phyloP scores from a whole-genome alignment of 2,888 invertebrate species.

The Drosophila setosimentum region DNA sequence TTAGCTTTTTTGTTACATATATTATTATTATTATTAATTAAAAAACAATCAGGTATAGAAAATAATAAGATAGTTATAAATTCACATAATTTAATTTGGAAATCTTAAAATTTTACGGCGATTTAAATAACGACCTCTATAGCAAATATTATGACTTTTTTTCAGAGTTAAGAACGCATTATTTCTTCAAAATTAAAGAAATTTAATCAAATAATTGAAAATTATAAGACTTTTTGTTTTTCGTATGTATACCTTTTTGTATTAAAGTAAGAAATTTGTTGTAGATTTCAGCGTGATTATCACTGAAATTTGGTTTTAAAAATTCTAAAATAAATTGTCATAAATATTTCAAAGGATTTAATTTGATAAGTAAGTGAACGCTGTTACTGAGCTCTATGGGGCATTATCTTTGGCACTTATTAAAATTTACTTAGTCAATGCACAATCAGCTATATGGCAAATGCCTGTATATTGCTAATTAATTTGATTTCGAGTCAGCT shows the following conservation, averaged over 20 bases:
- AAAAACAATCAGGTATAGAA: not conserved
- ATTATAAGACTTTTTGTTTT: not conserved
- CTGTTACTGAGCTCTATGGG: not conserved
- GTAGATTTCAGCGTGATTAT: not conserved
- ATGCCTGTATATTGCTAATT: slow-evolving; percentile 43
- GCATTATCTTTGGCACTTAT: slow-evolving; percentile 5
- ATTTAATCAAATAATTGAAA: not conserved
- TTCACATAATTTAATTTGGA: not conserved
- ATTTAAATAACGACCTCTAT: not conserved
- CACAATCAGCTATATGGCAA: slow-evolving; percentile 47
- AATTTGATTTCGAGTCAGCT: slow-evolving; percentile 48
- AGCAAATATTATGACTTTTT: not conserved
- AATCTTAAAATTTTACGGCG: not conserved
- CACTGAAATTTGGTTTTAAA: not conserved
- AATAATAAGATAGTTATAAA: not conserved
- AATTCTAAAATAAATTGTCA: not conserved
- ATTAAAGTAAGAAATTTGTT: not conserved
- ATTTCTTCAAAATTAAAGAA: not conserved
- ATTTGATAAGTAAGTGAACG: not conserved
- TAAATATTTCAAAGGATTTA: not conserved
- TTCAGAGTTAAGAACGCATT: not conserved
- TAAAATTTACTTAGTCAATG: slow-evolving; percentile 41
- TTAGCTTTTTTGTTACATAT: not conserved
- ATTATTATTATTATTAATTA: not conserved
- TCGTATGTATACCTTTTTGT: not conserved